These are phyloP conservation scores for Priapulus caudatus DNA, from an alignment of 2,888 invertebrate species.

Conservation along the genomic window DNA sequence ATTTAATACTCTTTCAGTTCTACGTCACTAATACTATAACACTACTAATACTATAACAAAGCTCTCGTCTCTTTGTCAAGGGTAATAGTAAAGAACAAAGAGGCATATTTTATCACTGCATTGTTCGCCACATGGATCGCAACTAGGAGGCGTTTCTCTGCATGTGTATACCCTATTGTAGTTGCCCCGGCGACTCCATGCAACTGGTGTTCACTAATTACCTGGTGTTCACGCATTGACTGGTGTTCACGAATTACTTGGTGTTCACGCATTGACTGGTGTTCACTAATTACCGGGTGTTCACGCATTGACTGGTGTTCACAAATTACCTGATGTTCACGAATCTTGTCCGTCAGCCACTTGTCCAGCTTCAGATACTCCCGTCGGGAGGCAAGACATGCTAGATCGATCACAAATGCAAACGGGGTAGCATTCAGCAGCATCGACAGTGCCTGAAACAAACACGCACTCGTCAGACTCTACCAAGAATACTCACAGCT, in stretches of 20 bases:
- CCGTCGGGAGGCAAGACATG: constrained; percentile 87
- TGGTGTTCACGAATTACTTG: too few relatives aligned
- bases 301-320: too few relatives aligned
- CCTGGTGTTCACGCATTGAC: too few relatives aligned
- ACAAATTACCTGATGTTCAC: constrained; percentile 84
- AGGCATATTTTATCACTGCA: background rate
- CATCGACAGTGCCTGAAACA: constrained; percentile 68
- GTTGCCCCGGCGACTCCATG: too few relatives aligned
- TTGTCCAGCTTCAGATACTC: constrained; percentile 97
- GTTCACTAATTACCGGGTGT: too few relatives aligned
- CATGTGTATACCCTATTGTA: too few relatives aligned
- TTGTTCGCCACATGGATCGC: too few relatives aligned
- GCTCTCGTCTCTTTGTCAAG: background rate
- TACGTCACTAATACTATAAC: constrained; percentile 9
- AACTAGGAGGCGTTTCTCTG: too few relatives aligned
- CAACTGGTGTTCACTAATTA: too few relatives aligned
- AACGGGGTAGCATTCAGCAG: constrained; percentile 80
- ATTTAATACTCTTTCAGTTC: background rate
- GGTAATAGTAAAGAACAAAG: background rate
- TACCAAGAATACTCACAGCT: too few relatives aligned
- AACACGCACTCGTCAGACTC: too few relatives aligned
- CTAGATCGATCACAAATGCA: constrained; percentile 93
- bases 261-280: too few relatives aligned
- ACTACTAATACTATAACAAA: background rate
- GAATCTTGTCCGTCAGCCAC: constrained; percentile 92